Base-by-base conservation (phyloP, 2,888 invertebrate genomes). In the Pseudeuparius sepicola region DNA sequence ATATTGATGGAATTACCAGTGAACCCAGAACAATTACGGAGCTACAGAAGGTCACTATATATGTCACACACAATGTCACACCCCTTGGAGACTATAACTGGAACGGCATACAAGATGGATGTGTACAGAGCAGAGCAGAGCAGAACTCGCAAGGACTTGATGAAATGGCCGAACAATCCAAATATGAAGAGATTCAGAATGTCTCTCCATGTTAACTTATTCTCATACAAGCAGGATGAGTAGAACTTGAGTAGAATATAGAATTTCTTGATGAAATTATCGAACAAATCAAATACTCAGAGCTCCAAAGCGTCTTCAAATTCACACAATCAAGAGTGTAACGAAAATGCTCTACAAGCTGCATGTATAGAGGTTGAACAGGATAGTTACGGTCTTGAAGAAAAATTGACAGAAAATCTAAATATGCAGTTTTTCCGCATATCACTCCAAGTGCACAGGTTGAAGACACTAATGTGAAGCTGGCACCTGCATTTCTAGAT, bases 11-110 rank as follows among this genome's bases (percentile, higher is more conserved):
- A 20, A 20, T 20, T 20, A 20, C 20, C 20, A 20, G n/a, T 20
- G 7, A 20, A 20, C 20, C 20, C 20, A 20, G n/a, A 20, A 20
- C 20, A 20, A 7, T 20, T 20, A 20, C 20, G 20, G 20, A 20
- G 20, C 6, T 20, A 20, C 20, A 20, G n/a, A n/a, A n/a, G n/a
- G n/a, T n/a, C n/a, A n/a, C n/a, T n/a, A n/a, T n/a, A n/a, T n/a
- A n/a, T n/a, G n/a, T n/a, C n/a, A n/a, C n/a, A n/a, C n/a, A n/a
- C n/a, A n/a, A n/a, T n/a, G n/a, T 20, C 20, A 20, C 20, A 20
- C n/a, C 20, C 20, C 20, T 20, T 20, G n/a, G 20, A 20, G 20
- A 20, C 20, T 20, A n/a, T 20, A 20, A 20, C 20, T 20, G n/a
- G 7, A 20, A 20, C 20, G 20, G 20, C 7, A 6, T 20, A 20